Evolutionary conservation across 2,888 invertebrate species (phyloP), one percentile per base, ranked within the genome.

Genomic region (Diloba caeruleocephala): DNA sequence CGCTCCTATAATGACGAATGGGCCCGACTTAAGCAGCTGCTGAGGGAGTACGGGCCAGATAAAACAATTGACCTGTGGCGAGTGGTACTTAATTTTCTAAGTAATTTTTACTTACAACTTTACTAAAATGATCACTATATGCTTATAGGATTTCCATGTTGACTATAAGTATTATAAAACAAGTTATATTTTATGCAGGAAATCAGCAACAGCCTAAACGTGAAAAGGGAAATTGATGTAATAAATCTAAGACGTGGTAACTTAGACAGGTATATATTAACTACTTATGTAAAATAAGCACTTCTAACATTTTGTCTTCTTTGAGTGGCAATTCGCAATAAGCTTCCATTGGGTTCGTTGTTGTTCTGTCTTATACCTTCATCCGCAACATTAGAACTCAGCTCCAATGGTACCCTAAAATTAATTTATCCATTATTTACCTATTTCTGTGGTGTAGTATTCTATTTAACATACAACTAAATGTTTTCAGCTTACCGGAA

Each of bases 171-270:
- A 25, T n/a, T 3, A n/a, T n/a, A n/a, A n/a, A n/a, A n/a, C n/a
- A n/a, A n/a, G n/a, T n/a, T n/a, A n/a, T n/a, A n/a, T n/a, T n/a
- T n/a, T n/a, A n/a, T n/a, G 26, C 26, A 26, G 26, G 1, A 2
- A 1, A 7, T 8, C 9, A 26, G 26, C 8, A 7, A 7, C 26
- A 26, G 26, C n/a, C n/a, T 9, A 26, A 10, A 26, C n/a, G n/a
- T 26, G n/a, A n/a, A 26, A 26, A 26, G 8, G 26, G n/a, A 34
- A 26, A 26, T 26, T n/a, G n/a, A n/a, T n/a, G n/a, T n/a, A n/a
- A n/a, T n/a, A n/a, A n/a, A n/a, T n/a, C n/a, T n/a, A n/a, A 38
- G 38, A 26, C 10, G 10, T 6, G 1, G 5, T 8, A n/a, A 26
- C 6, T 10, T 10, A 3, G 5, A 38, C n/a, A 10, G 15, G 38